Evolutionary conservation across 2,113 vertebrate genomes (phyloP).

Genomic region (Laterallus jamaicensis): DNA sequence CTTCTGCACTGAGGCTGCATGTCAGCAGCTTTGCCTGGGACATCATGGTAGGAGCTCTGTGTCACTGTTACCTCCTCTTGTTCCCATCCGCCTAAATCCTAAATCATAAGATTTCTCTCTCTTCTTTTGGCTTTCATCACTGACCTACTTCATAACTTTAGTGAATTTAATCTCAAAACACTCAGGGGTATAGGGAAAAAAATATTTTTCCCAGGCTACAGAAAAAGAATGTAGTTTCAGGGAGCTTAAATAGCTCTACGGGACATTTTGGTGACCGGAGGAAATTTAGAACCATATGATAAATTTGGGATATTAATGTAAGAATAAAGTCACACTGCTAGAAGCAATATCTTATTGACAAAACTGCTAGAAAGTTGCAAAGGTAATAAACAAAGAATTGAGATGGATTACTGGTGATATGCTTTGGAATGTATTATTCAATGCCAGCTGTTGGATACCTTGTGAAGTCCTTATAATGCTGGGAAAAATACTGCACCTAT

Average conservation of each 20-base stretch:
- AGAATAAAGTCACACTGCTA: slow-evolving; percentile 31
- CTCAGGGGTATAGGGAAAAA: slow-evolving; percentile 10
- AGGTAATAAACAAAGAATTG: slow-evolving; percentile 56
- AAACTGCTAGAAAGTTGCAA: slow-evolving; percentile 32
- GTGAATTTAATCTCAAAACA: slow-evolving; percentile 39
- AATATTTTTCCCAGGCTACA: slow-evolving; percentile 21
- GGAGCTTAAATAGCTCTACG: slow-evolving; percentile 22
- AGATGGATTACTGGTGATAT: slow-evolving; percentile 39
- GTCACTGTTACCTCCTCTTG: neutral
- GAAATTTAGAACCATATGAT: slow-evolving; percentile 44
- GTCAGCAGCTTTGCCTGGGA: neutral
- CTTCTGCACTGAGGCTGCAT: neutral
- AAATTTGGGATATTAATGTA: slow-evolving; percentile 52
- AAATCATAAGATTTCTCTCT: neutral
- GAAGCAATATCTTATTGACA: slow-evolving; percentile 50
- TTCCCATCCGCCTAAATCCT: neutral
- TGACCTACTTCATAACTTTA: neutral
- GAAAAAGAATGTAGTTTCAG: neutral
- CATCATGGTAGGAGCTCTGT: fast-evolving
- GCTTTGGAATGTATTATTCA: slow-evolving; percentile 5
- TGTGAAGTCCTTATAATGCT: neutral
- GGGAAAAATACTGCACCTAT: neutral
- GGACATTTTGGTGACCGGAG: slow-evolving; percentile 11
- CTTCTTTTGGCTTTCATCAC: neutral
- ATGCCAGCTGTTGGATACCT: neutral